Conservation (phyloP, 2,888 invertebrate genomes). For the Ectemnius cavifrons region DNA sequence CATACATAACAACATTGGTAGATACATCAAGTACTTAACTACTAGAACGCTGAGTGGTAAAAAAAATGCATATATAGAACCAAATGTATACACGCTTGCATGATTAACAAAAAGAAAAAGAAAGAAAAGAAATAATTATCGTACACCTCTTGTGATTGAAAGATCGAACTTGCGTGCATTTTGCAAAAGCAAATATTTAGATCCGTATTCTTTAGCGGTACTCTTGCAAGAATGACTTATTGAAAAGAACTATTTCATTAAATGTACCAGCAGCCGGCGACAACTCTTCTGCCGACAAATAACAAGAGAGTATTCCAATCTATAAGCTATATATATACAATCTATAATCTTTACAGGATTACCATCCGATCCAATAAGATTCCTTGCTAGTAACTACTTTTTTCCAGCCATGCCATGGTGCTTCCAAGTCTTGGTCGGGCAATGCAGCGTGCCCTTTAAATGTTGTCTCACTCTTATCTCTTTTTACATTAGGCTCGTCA, state of each 20-base stretch:
- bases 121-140: background rate
- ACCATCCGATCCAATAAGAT: constrained; percentile 70
- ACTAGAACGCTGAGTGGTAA: constrained; percentile 5
- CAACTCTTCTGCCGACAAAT: constrained; percentile 1
- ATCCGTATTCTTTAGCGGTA: constrained; percentile 24
- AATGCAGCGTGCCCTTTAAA: constrained; percentile 9
- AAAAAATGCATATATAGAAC: constrained; percentile 11
- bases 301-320: constrained; percentile 19
- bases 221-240: constrained; percentile 57
- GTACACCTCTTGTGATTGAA: background rate
- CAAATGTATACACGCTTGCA: constrained; percentile 1
- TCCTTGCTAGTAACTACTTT: constrained; percentile 64
- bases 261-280: constrained; percentile 14
- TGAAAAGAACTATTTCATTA: constrained; percentile 38
- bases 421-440: constrained; percentile 66
- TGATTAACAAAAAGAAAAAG: background rate
- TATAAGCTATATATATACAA: constrained; percentile 13
- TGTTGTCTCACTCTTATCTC: too few relatives aligned
- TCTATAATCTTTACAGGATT: constrained; percentile 23
- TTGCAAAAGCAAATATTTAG: constrained; percentile 18
- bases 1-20: background rate
- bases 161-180: constrained; percentile 11
- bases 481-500: too few relatives aligned
- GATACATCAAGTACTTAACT: background rate
- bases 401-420: constrained; percentile 74